Evolutionary conservation across 2,113 vertebrate species (phyloP), one percentile per base, ranked within the genome.

Genomic region (Xiphophorus hellerii): DNA sequence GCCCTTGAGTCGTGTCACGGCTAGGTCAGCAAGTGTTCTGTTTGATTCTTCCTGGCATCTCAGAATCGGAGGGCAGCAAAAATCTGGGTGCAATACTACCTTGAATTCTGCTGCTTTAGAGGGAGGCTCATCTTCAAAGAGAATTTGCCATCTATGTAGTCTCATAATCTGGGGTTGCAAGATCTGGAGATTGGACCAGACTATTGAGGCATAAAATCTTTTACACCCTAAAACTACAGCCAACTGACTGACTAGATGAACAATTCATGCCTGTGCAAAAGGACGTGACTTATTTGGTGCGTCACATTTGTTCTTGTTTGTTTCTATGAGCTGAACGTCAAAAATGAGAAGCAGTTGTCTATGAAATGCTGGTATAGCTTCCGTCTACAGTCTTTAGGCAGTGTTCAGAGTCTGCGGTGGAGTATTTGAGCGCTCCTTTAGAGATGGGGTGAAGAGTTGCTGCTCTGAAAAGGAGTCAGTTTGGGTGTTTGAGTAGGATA

Each of bases 1-100:
- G 80, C 76, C 71, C 60, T 84, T 69, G 75, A 85, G 82, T 80
- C 8, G 61, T 80, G 84, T 89, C 86, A 87, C 54, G 51, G 65
- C 48, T 1, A 13, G 87, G 89, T 91, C 89, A 92, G 74, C 86
- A 72, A 88, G 83, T 81, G 78, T 68, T 72, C 74, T 22, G 44
- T 81, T 73, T 78, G 81, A 85, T 68, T 76, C 80, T 71, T 12
- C 0, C n/a, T 54, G 68, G 39, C 61, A 27, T 64, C 69, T 71
- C 25, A 22, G 60, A n/a, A 12, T 15, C 37, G 1, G 54, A 30
- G 39, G 4, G 75, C 62, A 69, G 42, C 31, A 66, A 76, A 11
- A 3, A 42, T 69, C 17, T 15, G 31, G 37, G 42, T 14, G 39
- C 33, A 35, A 68, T 7, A 6, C 5, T 78, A 74, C 76, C 71